phyloP scores from a whole-genome alignment of 2,888 invertebrate species.

The Aelia acuminata region DNA sequence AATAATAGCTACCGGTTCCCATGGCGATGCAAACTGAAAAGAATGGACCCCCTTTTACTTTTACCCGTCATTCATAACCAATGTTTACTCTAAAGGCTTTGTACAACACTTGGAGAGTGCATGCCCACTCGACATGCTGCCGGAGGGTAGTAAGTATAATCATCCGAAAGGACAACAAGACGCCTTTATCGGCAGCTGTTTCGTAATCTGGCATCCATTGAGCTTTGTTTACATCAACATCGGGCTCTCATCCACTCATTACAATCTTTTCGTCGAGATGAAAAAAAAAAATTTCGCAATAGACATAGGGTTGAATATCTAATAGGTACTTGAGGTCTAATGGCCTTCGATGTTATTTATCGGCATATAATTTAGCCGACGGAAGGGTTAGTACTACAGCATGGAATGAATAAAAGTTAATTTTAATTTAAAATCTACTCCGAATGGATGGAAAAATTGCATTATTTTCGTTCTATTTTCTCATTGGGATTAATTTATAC shows the following conservation, averaged over 20 bases:
- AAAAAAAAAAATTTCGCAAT: neutral
- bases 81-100: neutral
- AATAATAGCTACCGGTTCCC: neutral
- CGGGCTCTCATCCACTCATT: neutral
- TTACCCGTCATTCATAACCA: neutral
- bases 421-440: no score
- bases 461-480: no score
- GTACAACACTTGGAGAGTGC: neutral
- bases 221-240: neutral
- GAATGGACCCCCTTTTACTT: neutral
- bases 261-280: neutral
- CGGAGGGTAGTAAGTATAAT: neutral
- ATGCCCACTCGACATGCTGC: neutral
- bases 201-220: neutral
- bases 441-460: no score
- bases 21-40: neutral
- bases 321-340: neutral
- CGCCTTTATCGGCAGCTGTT: neutral
- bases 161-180: conserved; percentile 18
- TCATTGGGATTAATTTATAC: no score
- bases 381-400: no score
- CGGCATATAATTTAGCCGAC: no score
- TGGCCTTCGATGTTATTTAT: neutral
- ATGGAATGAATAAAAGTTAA: no score
- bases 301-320: neutral